Evolutionary conservation across 2,888 invertebrate species (phyloP), one percentile per base, ranked within the genome.

Genomic region (Thera britannica): DNA sequence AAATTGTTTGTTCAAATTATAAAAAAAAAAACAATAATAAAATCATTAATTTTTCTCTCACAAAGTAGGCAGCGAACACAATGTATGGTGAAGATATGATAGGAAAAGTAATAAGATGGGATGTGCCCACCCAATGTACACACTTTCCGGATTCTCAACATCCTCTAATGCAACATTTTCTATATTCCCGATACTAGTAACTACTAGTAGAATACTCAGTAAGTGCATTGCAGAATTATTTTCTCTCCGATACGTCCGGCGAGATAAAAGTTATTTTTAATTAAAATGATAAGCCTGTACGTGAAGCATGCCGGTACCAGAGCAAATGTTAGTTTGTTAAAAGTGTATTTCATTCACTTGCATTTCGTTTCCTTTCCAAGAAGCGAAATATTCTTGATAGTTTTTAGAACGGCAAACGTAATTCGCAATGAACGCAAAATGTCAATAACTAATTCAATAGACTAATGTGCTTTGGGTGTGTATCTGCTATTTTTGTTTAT

Each of bases 141-240:
- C 23, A 62, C 62, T 62, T 48, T 2, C 57, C 35, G 6, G 11
- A 23, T 38, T 49, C 8, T 0, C 36, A 44, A 1, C 38, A 44
- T 6, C 55, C 58, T 72, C 38, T 38, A 64, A 63, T 4, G 35
- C 23, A 61, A 70, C 71, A 59, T 69, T 64, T 34, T 11, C 23
- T 59, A 70, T 57, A 65, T 49, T 61, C 36, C 73, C 64, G 69
- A 67, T 75, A 70, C 68, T 75, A 59, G 73, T 62, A 46, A 66
- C 61, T 60, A 72, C 62, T 61, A 78, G 73, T 62, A 70, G 75
- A 46, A 46, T 8, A 70, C 72, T 48, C 67, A 64, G 55, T 73
- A 83, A 81, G 79, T 75, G 77, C 85, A 85, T 84, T 77, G 75
- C 79, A 73, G 75, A 77, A 79, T 78, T 79, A 82, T 79, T 79